A percentile compares a stretch with the other conserved stretches of the same genome.
phyloP scores from a whole-genome alignment of 2,888 invertebrate species.

The Apeira syringaria region DNA sequence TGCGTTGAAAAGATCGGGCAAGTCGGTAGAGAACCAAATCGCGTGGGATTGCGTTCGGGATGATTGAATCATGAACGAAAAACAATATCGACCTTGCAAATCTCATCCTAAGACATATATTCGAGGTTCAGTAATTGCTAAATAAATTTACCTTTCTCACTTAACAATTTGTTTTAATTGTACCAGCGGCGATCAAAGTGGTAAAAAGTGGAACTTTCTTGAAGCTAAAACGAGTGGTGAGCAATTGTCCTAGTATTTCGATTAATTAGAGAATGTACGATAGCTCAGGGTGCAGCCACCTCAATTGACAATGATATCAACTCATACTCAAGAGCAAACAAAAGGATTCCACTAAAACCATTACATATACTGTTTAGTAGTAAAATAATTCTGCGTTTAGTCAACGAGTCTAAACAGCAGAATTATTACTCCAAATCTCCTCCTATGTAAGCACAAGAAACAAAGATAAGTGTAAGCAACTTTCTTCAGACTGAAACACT shows the following conservation, averaged over 20 bases:
- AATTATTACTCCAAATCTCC: too few species aligned
- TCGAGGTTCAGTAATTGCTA: constrained; percentile 13
- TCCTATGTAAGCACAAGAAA: too few species aligned
- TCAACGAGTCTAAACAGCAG: too few species aligned
- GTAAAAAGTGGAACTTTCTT: constrained; percentile 39
- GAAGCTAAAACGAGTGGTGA: constrained; percentile 17
- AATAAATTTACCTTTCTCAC: constrained; percentile 56
- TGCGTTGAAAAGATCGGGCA: constrained; percentile 55
- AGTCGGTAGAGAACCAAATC: constrained; percentile 60
- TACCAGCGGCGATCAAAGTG: constrained; percentile 31
- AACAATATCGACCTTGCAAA: constrained; percentile 46
- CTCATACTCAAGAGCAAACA: too few species aligned
- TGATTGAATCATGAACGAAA: constrained; percentile 51
- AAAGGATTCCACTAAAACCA: too few species aligned
- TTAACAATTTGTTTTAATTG: constrained; percentile 56
- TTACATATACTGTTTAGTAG: too few species aligned
- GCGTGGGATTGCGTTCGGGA: constrained; percentile 55
- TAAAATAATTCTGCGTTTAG: too few species aligned
- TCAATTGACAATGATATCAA: too few species aligned
- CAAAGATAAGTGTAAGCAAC: too few species aligned
- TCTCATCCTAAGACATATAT: constrained; percentile 36
- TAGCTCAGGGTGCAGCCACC: background rate
- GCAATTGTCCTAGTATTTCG: constrained; percentile 14
- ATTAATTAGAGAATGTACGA: constrained; percentile 7
- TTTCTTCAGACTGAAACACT: too few species aligned